phyloP scores from a whole-genome alignment of 2,797 vertebrate species.

The Trichosurus vulpecula region DNA sequence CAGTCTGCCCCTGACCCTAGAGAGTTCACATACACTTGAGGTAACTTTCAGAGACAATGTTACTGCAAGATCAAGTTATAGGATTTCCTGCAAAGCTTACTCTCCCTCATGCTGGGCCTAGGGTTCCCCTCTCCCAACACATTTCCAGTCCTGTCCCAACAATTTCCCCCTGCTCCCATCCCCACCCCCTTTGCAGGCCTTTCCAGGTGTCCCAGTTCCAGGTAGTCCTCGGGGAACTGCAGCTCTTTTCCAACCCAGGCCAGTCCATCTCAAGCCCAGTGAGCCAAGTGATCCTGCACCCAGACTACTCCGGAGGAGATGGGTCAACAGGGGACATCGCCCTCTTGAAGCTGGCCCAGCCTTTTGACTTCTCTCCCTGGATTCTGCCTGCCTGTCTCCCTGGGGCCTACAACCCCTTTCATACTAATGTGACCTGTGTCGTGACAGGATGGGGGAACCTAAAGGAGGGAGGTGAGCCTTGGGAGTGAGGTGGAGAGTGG shows the following conservation, averaged over 20 bases:
- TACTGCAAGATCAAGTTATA: neutral
- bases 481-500: neutral
- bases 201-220: neutral
- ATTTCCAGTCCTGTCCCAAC: neutral
- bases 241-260: slow-evolving; percentile 15
- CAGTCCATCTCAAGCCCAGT: neutral
- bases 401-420: neutral
- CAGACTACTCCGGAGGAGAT: neutral
- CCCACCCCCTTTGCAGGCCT: neutral
- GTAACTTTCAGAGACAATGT: neutral
- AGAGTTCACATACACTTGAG: neutral
- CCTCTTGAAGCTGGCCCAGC: slow-evolving; percentile 9
- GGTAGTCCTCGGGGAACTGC: neutral
- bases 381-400: slow-evolving; percentile 44
- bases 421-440: neutral
- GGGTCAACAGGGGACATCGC: neutral
- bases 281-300: slow-evolving; percentile 30
- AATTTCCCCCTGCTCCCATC: neutral
- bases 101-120: neutral
- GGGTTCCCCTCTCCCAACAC: neutral
- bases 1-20: neutral
- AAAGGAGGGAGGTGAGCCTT: neutral
- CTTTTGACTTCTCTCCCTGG: neutral
- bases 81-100: neutral
- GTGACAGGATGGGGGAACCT: slow-evolving; percentile 35